Base-by-base conservation (phyloP, 2,888 invertebrate genomes). In the Aquatica leii region DNA sequence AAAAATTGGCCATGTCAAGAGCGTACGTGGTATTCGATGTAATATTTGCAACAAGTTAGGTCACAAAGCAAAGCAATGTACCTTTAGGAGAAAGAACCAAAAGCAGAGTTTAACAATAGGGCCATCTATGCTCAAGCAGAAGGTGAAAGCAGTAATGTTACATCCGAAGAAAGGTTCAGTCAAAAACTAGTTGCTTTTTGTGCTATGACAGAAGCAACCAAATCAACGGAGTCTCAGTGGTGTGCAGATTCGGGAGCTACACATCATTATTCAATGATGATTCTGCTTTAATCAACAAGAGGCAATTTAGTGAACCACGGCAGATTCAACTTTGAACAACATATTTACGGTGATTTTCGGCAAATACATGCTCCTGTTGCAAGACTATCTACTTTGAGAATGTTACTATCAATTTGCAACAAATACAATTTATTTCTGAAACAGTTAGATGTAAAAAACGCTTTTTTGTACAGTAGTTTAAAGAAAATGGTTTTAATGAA, bases 1-100 rank as follows among this genome's bases (percentile, higher is more conserved):
- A 0, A 70, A 74, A 20, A 65, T 46, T 57, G 74, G 75, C 2
- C 77, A 79, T 60, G 35, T 70, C 1, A 75, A 74, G 55, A 76
- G 69, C 17, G 68, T 77, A 14, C 77, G 77, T 57, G 71, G 65
- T 18, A 9, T 31, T 11, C 6, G 17, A 17, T 40, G 40, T 17
- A 11, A 14, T 53, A 37, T 21, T 17, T 40, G 40, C 8, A 37
- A 53, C 4, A 53, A 40, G 17, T 53, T 53, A 31, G 53, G 40
- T 17, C 53, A 53, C 17, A 53, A 53, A 35, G 17, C 40, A 24
- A 41, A 5, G 1, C 2, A 54, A 1, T 54, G 54, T 35, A 37
- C n/a, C n/a, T n/a, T n/a, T n/a, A n/a, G n/a, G n/a, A 6, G 6
- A 8, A 37, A 35, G 63, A 68, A 71, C 59, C 69, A 62, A 48